phyloP scores from a whole-genome alignment of 2,797 vertebrate species.

The Natrix natrix region DNA sequence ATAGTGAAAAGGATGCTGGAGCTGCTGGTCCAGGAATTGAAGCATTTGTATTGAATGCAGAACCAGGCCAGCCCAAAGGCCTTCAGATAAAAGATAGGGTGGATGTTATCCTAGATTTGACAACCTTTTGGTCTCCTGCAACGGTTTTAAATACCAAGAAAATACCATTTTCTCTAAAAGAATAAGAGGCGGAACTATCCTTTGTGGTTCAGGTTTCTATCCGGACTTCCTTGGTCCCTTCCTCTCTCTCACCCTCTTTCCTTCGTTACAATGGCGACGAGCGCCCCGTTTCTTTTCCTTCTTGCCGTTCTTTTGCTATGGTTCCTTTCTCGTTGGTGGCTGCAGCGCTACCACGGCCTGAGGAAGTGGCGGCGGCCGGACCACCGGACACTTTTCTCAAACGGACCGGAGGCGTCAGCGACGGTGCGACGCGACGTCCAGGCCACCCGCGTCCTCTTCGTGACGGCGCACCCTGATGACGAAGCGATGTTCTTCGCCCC shows the following conservation, averaged over 20 bases:
- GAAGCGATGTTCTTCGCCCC: constrained; percentile 97
- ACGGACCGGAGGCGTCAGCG: neutral
- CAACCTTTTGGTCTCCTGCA: neutral
- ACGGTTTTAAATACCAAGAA: neutral
- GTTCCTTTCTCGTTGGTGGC: constrained; percentile 13
- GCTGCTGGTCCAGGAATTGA: neutral
- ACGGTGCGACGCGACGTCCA: neutral
- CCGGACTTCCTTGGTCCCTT: neutral
- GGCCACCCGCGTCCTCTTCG: constrained; percentile 55
- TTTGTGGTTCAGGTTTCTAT: neutral
- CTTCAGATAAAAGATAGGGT: neutral
- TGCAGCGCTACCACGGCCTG: constrained; percentile 2
- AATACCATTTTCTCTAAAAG: neutral
- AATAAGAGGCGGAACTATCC: neutral
- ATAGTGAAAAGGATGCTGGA: neutral
- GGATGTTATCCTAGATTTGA: neutral
- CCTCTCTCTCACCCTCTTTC: neutral
- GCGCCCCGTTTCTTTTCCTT: constrained; percentile 24
- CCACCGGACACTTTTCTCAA: neutral
- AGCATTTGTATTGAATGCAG: neutral
- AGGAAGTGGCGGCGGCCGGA: neutral
- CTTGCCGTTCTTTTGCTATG: neutral
- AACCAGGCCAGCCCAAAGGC: neutral
- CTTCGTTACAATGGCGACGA: neutral
- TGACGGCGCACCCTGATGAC: constrained; percentile 94